Base-by-base conservation (phyloP, 2,888 invertebrate genomes). In the Troides helena region DNA sequence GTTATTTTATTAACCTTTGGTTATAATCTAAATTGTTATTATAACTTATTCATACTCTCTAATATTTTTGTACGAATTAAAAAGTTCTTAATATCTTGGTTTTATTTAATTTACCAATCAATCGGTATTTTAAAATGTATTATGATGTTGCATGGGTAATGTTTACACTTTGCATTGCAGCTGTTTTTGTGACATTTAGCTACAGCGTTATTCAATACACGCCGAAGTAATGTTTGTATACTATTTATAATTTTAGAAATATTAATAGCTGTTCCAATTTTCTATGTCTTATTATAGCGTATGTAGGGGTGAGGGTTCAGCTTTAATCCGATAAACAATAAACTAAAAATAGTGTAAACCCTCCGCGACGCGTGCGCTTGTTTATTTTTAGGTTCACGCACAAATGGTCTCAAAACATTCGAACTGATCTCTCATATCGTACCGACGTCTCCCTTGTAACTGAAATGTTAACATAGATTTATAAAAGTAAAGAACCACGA, bases 261-360 rank as follows among this genome's bases (percentile, higher is more conserved):
- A 21, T 58, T 62, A 25, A 58, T 43, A 62, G 57, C 57, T 46
- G 30, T 25, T 25, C 25, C 17, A 46, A 25, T 62, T 46, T 57
- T 17, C 21, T 23, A 66, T 18, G 5, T 57, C n/a, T 25, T 30
- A 60, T 39, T 14, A 30, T 39, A 8, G 0, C 6, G 10, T 18
- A 39, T 12, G 60, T 8, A n/a, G 50, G 77, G 76, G 75, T 75
- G 74, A 75, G 77, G 74, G 60, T 62, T 23, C 43, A 56, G 39
- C 53, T 63, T 70, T 70, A 57, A 62, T 60, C 56, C 61, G 60
- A 56, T 80, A 83, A 81, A 82, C 81, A 82, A 79, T 75, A 74
- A 76, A 77, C 82, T 80, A 76, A 75, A 85, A 87, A 89, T 90
- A 89, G 88, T 79, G 78, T 73, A 74, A 84, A 83, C 88, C 90